A percentile compares a stretch with the other conserved stretches of the same genome.
phyloP scores from a whole-genome alignment of 2,113 vertebrate species.

The Cynoglossus semilaevis region DNA sequence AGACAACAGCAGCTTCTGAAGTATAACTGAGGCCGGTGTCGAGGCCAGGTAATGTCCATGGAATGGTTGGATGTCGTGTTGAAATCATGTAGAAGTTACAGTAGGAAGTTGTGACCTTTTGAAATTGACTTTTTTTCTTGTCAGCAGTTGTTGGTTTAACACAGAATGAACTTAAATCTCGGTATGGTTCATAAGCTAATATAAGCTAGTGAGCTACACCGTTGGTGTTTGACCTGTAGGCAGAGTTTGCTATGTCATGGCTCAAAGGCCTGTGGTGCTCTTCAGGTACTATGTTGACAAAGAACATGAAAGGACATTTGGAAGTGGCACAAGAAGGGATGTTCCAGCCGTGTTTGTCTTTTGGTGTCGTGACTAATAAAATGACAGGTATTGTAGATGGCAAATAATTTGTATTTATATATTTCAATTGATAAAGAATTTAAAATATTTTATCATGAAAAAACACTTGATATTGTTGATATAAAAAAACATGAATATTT shows the following conservation, averaged over 20 bases:
- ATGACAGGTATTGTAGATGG: no score
- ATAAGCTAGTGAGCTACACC: no score
- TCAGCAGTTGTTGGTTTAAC: neutral
- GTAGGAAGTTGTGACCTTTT: neutral
- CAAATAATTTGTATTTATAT: no score
- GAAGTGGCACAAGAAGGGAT: neutral
- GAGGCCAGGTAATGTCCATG: constrained; percentile 44
- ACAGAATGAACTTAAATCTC: neutral
- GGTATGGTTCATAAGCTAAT: no score
- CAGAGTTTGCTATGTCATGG: constrained; percentile 33
- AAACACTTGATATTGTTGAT: no score
- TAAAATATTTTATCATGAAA: no score
- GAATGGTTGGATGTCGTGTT: constrained; percentile 26
- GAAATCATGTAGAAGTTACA: constrained; percentile 29
- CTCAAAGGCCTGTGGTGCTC: constrained; percentile 11
- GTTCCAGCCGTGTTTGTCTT: no score
- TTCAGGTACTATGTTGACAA: constrained; percentile 9
- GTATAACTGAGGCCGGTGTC: constrained; percentile 30
- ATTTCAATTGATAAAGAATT: no score
- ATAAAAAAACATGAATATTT: no score
- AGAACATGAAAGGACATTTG: neutral
- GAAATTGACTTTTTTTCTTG: neutral
- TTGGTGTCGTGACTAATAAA: no score
- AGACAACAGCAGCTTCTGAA: constrained; percentile 19
- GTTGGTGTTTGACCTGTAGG: no score